These are phyloP conservation scores for Yponomeuta evonymella DNA, from an alignment of 2,888 invertebrate genomes.

Conservation along the genomic window DNA sequence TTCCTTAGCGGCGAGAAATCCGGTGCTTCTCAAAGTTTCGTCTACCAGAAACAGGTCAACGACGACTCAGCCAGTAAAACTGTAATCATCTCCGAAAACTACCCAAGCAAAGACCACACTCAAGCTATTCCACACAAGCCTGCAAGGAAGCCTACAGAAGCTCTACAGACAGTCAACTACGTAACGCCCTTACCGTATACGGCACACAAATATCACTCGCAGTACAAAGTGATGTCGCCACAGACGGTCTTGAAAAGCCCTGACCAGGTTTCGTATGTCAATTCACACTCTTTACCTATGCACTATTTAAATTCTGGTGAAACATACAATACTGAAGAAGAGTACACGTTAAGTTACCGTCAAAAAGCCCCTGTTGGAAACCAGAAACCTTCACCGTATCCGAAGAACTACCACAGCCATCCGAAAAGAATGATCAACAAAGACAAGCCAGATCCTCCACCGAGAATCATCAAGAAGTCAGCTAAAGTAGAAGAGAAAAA, in stretches of 20 bases:
- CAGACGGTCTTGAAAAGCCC: conserved; percentile 54
- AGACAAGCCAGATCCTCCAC: conserved; percentile 33
- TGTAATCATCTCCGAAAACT: conserved; percentile 71
- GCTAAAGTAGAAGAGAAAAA: conserved; percentile 39
- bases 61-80: conserved; percentile 37
- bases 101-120: conserved; percentile 75
- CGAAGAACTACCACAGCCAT: conserved; percentile 54
- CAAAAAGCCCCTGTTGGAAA: conserved; percentile 44
- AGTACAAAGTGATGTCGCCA: conserved; percentile 63
- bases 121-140: conserved; percentile 52
- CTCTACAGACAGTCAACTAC: conserved; percentile 58
- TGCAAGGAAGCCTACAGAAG: conserved; percentile 33
- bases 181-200: conserved; percentile 59
- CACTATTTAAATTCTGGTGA: conserved; percentile 32
- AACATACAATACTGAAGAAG: conserved; percentile 42
- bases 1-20: conserved; percentile 32
- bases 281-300: conserved; percentile 52
- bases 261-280: conserved; percentile 61
- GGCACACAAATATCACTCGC: conserved; percentile 55
- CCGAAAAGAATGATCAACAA: conserved; percentile 58
- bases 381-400: conserved; percentile 48
- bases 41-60: conserved; percentile 45
- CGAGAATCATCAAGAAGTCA: conserved; percentile 14
- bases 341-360: conserved; percentile 45
- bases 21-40: conserved; percentile 42